These are phyloP conservation scores for Arion vulgaris DNA, from an alignment of 1,140 invertebrate genomes.

Conservation along the genomic window DNA sequence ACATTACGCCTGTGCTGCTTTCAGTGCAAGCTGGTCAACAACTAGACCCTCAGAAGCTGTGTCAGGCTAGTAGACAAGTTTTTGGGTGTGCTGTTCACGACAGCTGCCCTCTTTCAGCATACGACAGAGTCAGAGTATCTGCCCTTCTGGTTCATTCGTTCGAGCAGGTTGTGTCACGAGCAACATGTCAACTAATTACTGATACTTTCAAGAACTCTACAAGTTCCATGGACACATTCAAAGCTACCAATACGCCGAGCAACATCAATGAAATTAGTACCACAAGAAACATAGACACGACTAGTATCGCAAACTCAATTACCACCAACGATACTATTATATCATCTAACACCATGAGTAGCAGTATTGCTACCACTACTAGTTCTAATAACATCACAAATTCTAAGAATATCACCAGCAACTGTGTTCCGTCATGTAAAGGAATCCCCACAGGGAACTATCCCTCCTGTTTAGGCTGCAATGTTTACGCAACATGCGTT, in stretches of 20 bases:
- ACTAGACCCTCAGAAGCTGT: not conserved
- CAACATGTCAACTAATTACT: not conserved
- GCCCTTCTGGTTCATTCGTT: not conserved
- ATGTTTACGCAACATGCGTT: constrained; percentile 38
- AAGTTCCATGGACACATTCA: constrained; percentile 9
- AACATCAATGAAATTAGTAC: not conserved
- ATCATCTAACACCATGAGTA: too few relatives aligned
- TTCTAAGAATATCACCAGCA: not conserved
- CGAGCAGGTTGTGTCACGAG: not conserved
- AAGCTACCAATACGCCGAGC: not conserved
- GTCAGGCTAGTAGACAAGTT: not conserved
- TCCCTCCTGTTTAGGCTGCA: constrained; percentile 36
- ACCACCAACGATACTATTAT: too few relatives aligned
- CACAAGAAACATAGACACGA: not conserved
- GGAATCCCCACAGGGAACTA: not conserved
- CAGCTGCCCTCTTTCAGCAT: not conserved
- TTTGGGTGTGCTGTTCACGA: not conserved
- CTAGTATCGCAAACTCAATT: not conserved
- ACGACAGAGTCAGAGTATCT: not conserved
- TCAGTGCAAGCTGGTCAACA: not conserved
- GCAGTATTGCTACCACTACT: too few relatives aligned
- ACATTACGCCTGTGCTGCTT: not conserved
- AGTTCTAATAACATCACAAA: not conserved
- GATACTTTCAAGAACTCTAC: not conserved
- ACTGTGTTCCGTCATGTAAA: not conserved